These are phyloP conservation scores for Drosophila novamexicana DNA, from an alignment of 1,140 invertebrate genomes.

Conservation along the genomic window DNA sequence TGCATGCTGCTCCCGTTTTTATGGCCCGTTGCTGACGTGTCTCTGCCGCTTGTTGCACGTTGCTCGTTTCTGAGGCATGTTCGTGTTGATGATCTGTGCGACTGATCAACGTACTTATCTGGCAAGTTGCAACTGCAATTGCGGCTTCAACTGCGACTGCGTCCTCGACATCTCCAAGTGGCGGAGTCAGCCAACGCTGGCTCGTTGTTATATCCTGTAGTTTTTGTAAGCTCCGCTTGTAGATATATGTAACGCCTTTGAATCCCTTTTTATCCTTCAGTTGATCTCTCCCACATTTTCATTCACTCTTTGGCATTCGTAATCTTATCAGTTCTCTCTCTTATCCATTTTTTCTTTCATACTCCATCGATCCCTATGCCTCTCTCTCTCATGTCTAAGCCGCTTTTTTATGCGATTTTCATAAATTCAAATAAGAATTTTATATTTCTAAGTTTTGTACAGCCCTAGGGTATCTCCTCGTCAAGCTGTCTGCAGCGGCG, in stretches of 20 bases:
- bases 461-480: not conserved
- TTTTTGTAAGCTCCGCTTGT: too few species aligned
- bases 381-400: too few species aligned
- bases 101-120: constrained; percentile 76
- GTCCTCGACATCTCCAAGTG: constrained; percentile 55
- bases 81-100: constrained; percentile 70
- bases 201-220: constrained; percentile 2
- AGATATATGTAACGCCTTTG: too few species aligned
- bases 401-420: too few species aligned
- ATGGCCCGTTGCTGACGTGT: constrained; percentile 75
- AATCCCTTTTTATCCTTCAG: too few species aligned
- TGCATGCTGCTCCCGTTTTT: constrained; percentile 81
- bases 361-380: too few species aligned
- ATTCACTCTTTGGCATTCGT: too few species aligned
- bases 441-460: not conserved
- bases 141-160: constrained; percentile 32
- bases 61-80: constrained; percentile 55
- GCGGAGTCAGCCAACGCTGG: constrained; percentile 2
- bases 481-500: not conserved
- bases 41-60: constrained; percentile 33
- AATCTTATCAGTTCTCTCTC: too few species aligned
- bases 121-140: constrained; percentile 61
- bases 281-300: too few species aligned
- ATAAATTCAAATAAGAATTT: too few species aligned
- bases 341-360: too few species aligned